These are phyloP conservation scores for Gnathonemus echidnorhynchus DNA, from an alignment of 2,113 vertebrate genomes.

Conservation along the genomic window DNA sequence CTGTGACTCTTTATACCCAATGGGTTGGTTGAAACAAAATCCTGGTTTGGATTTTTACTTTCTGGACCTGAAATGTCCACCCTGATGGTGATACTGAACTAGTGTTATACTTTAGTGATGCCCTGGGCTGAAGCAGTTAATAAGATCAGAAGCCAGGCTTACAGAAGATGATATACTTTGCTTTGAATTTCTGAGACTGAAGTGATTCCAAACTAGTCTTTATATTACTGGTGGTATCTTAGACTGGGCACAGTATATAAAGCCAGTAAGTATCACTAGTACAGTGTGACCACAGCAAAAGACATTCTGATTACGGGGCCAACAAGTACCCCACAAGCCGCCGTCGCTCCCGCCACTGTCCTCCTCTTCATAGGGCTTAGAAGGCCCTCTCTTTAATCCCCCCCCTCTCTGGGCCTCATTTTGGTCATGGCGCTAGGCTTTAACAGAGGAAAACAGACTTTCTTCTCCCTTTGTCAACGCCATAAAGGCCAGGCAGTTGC, in stretches of 20 bases:
- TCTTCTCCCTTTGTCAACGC: neutral
- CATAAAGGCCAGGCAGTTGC: neutral
- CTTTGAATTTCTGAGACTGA: neutral
- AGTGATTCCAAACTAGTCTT: neutral
- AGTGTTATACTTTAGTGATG: neutral
- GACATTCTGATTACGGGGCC: neutral
- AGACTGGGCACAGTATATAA: neutral
- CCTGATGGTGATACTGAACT: neutral
- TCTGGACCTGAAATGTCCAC: too few species aligned
- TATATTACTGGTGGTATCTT: neutral
- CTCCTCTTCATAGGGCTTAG: slow-evolving; percentile 26
- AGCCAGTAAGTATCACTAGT: neutral
- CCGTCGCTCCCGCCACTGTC: neutral
- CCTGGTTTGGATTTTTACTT: too few species aligned
- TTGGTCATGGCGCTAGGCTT: neutral
- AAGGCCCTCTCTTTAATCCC: slow-evolving; percentile 34
- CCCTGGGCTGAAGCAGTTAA: neutral
- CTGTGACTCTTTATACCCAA: too few species aligned
- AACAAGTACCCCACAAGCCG: neutral
- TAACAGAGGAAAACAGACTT: slow-evolving; percentile 5
- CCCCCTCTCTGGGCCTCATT: slow-evolving; percentile 14
- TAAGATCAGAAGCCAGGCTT: neutral
- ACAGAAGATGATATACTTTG: neutral
- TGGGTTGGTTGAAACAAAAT: too few species aligned
- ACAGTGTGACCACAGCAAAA: neutral